Percentiles rank a stretch among this genome's conserved stretches.
Conservation (phyloP, 1,140 invertebrate genomes). For the Temnothorax longispinosus region DNA sequence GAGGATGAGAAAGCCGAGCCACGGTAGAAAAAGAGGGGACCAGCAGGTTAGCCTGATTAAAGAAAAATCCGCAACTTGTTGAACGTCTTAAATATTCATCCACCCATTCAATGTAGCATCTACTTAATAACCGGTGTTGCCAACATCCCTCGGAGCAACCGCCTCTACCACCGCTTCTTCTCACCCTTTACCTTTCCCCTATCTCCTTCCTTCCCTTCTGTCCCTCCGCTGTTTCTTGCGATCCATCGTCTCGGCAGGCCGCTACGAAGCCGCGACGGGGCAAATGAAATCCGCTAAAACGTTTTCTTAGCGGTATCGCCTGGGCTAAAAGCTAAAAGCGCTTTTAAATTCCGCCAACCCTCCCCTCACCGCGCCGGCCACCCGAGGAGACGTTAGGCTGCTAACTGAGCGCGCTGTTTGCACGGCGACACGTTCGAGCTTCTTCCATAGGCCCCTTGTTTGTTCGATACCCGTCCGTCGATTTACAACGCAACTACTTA, state of each 20-base stretch:
- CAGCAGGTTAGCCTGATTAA: slow-evolving; percentile 80
- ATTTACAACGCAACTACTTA: slow-evolving; percentile 24
- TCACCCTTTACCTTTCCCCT: slow-evolving; percentile 63
- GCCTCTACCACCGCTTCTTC: slow-evolving; percentile 64
- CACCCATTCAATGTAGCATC: slow-evolving; percentile 81
- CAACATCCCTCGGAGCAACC: slow-evolving; percentile 66
- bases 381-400: slow-evolving; percentile 50
- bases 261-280: slow-evolving; percentile 66
- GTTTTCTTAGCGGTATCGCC: slow-evolving; percentile 82
- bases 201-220: neutral
- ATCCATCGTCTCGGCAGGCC: slow-evolving; percentile 71
- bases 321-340: slow-evolving; percentile 83
- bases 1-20: slow-evolving; percentile 1
- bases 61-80: slow-evolving; percentile 86
- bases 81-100: slow-evolving; percentile 86
- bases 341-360: slow-evolving; percentile 81
- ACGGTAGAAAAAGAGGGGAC: slow-evolving; percentile 22
- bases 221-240: slow-evolving; percentile 55
- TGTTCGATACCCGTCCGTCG: slow-evolving; percentile 40
- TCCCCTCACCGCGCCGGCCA: slow-evolving; percentile 30
- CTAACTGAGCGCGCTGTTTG: slow-evolving; percentile 43
- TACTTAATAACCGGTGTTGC: slow-evolving; percentile 84
- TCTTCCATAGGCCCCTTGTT: slow-evolving; percentile 43
- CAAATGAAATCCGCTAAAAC: slow-evolving; percentile 83
- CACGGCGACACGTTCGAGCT: slow-evolving; percentile 30